Evolutionary conservation across 2,797 vertebrate genomes (phyloP), one percentile per base, ranked within the genome.

Genomic region (Pseudomugil tenellus): DNA sequence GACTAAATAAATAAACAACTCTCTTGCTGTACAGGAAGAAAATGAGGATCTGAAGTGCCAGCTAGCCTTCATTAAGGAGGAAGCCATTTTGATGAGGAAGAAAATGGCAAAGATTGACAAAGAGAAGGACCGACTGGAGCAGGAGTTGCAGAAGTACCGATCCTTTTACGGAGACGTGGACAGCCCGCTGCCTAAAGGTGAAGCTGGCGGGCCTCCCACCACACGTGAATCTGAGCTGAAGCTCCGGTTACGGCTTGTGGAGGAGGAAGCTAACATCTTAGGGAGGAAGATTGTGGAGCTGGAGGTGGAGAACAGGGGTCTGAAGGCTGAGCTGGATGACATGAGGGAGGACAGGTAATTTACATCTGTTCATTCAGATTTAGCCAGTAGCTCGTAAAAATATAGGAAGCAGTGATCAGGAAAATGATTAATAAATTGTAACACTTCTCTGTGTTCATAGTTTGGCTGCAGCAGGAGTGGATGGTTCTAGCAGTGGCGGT

Each of bases 31-130:
- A 37, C 29, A 99, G 98, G 98, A 99, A 75, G 98, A 99, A 84
- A 98, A 93, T 29, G 97, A 98, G 55, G 98, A 99, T 78, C 87
- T 99, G 72, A 99, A 98, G 88, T 99, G 97, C 80, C 98, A 99
- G 88, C 87, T 99, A 55, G 96, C 98, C 74, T 98, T 99, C 71
- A 96, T 97, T 80, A 99, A 98, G 87, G 98, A 99, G 84, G 98
- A 99, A 84, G 97, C 98, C 37, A 89, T 94, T 61, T 74, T 99
- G 85, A 99, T 99, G 98, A 95, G 98, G 72, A 99, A 98, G 87
- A 99, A 99, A 89, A 96, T 99, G 97, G 98, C 97, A 55, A 99
- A 98, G 91, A 98, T 99, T 0, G 98, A 99, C 80, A 99, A 99
- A 79, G 98, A 99, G 79, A 99, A 99, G 81, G 98, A 99, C 89